Percentiles rank a stretch among this genome's conserved stretches.
These are phyloP conservation scores for Psilopogon haemacephalus DNA, from an alignment of 2,113 vertebrate species.

Conservation along the genomic window DNA sequence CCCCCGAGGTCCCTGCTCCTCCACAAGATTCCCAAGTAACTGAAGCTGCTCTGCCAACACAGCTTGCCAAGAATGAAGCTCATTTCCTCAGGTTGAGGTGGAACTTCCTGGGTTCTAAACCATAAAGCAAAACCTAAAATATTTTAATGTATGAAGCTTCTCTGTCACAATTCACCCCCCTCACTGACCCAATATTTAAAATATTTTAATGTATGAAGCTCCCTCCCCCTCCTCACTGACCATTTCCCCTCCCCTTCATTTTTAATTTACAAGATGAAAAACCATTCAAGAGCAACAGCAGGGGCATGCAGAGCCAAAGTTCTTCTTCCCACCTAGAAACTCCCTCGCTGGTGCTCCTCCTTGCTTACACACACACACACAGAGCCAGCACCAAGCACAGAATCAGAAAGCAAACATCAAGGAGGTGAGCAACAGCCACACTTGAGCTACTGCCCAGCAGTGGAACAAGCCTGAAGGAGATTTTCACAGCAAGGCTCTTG, in stretches of 20 bases:
- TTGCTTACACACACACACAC: slow-evolving; percentile 4
- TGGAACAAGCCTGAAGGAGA: neutral
- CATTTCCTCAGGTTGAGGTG: too few relatives aligned
- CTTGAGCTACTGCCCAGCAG: neutral
- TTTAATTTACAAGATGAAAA: slow-evolving; percentile 54
- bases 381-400: neutral
- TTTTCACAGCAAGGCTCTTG: neutral
- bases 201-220: slow-evolving; percentile 25
- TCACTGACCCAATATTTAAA: neutral
- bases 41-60: neutral
- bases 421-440: neutral
- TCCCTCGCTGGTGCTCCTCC: neutral
- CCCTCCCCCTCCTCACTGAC: neutral
- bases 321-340: neutral
- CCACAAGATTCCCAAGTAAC: neutral
- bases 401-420: slow-evolving; percentile 45
- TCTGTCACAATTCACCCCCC: neutral
- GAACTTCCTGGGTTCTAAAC: neutral
- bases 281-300: slow-evolving; percentile 19
- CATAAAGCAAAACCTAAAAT: neutral
- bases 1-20: neutral
- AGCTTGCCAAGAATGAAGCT: neutral
- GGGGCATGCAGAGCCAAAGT: neutral
- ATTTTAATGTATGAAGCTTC: slow-evolving; percentile 24
- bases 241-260: neutral